These are phyloP conservation scores for Heterodera carotae DNA, from an alignment of 1,140 invertebrate genomes.

Conservation along the genomic window DNA sequence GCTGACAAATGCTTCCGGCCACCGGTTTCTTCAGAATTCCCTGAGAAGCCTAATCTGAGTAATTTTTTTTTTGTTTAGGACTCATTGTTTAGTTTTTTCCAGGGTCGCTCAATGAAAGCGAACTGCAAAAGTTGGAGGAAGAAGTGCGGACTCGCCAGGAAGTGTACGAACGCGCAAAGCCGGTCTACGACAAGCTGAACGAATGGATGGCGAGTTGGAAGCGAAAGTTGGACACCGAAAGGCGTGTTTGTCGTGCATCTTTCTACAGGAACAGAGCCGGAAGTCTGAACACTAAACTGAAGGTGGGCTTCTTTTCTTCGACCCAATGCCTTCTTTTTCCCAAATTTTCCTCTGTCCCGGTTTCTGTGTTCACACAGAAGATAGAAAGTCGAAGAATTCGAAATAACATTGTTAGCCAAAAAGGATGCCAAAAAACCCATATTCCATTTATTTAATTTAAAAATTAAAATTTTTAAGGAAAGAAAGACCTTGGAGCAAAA, in stretches of 20 bases:
- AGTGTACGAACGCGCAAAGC: conserved; percentile 17
- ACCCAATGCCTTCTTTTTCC: too few relatives aligned
- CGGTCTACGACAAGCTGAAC: conserved; percentile 24
- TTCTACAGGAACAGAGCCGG: conserved; percentile 36
- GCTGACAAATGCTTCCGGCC: conserved; percentile 31
- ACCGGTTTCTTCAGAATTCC: neutral
- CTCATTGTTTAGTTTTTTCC: neutral
- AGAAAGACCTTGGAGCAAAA: conserved; percentile 23
- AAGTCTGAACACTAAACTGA: conserved; percentile 17
- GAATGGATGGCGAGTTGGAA: conserved; percentile 35
- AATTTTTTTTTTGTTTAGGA: neutral
- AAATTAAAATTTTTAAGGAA: conserved; percentile 22
- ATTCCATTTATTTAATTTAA: too few relatives aligned
- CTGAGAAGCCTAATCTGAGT: conserved; percentile 21
- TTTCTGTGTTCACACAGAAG: too few relatives aligned
- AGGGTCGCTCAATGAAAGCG: neutral
- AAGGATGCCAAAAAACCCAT: too few relatives aligned
- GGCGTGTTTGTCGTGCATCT: conserved; percentile 30
- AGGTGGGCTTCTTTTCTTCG: too few relatives aligned
- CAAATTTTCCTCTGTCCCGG: too few relatives aligned
- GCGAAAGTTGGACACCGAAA: conserved; percentile 28
- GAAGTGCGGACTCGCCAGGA: conserved; percentile 5
- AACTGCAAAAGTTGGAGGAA: conserved; percentile 26
- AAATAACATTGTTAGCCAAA: too few relatives aligned
- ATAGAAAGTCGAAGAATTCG: too few relatives aligned